Evolutionary conservation across 2,113 vertebrate species (phyloP).

Genomic region (Nicator chloris): DNA sequence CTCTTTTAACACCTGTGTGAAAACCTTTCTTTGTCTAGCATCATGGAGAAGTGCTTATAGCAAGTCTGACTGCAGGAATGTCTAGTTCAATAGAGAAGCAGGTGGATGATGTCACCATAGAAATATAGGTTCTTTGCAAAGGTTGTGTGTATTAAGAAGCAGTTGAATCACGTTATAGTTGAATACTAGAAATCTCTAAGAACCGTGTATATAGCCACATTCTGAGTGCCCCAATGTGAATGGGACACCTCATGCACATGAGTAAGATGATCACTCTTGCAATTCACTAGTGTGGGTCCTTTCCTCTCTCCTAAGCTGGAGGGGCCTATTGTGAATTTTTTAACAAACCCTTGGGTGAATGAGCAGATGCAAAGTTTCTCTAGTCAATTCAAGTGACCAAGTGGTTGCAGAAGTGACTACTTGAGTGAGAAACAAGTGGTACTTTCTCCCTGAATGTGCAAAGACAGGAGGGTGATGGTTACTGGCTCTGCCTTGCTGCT

Average conservation of each 20-base stretch:
- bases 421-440: not conserved
- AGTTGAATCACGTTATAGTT: not conserved
- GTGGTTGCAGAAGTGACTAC: not conserved
- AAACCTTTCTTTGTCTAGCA: not conserved
- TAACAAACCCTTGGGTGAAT: not conserved
- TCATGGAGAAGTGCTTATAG: not conserved
- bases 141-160: not conserved
- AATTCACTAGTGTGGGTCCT: not conserved
- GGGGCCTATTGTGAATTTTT: not conserved
- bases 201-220: not conserved
- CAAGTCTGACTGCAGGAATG: not conserved
- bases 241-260: rapidly evolving
- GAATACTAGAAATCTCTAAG: not conserved
- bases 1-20: not conserved
- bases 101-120: not conserved
- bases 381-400: not conserved
- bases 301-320: rapidly evolving
- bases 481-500: not conserved
- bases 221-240: rapidly evolving
- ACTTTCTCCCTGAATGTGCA: not conserved
- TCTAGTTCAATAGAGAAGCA: not conserved
- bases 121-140: not conserved
- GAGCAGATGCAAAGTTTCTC: not conserved
- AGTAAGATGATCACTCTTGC: not conserved
- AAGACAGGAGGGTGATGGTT: not conserved